Conservation (phyloP, 2,113 vertebrate species). For the Brachyhypopomus occidentalis region DNA sequence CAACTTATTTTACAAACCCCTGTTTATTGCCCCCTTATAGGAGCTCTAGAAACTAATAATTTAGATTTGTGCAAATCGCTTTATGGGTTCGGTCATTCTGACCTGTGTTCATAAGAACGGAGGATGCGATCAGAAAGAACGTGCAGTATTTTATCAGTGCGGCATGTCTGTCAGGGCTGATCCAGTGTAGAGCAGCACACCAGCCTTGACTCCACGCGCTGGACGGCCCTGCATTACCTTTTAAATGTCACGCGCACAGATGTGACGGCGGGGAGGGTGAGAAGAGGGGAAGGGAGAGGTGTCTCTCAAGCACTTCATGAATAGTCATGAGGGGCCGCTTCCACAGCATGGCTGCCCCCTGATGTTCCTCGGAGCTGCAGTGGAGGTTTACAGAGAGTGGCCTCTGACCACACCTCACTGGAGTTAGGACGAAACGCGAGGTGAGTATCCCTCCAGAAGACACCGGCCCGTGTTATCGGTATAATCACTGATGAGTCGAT, state of each 20-base stretch:
- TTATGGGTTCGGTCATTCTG: background rate
- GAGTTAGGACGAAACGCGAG: background rate
- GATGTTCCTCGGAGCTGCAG: constrained; percentile 72
- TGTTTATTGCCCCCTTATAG: background rate
- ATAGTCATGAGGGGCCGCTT: constrained; percentile 75
- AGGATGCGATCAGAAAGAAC: background rate
- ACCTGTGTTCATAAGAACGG: background rate
- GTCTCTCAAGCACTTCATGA: constrained; percentile 74
- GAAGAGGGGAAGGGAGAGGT: constrained; percentile 36
- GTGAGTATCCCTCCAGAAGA: background rate
- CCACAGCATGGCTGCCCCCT: constrained; percentile 75
- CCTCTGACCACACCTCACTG: background rate
- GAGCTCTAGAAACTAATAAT: background rate
- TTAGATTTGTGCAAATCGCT: background rate
- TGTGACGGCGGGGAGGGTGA: background rate
- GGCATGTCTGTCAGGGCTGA: constrained; percentile 69
- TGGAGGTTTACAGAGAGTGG: constrained; percentile 63
- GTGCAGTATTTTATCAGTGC: constrained; percentile 78
- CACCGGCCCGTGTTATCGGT: background rate
- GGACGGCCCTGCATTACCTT: constrained; percentile 79
- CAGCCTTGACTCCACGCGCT: constrained; percentile 72
- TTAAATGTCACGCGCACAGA: constrained; percentile 76
- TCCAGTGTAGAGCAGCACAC: constrained; percentile 74
- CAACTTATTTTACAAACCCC: too few species aligned
- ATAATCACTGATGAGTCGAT: background rate